Conservation (phyloP, 2,797 vertebrate species). For the Brotula barbata region DNA sequence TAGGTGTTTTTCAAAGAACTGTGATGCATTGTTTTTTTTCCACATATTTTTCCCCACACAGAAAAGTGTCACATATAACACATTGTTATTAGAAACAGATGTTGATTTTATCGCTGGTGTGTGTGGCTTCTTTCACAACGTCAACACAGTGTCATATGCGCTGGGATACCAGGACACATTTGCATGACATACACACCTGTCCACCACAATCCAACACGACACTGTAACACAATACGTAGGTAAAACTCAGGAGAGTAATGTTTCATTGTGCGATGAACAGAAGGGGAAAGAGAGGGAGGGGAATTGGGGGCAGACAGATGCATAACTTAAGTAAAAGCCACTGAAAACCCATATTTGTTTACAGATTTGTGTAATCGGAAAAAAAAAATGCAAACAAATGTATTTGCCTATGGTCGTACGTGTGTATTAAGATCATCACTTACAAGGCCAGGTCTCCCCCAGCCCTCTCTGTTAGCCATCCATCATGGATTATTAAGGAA, state of each 20-base stretch:
- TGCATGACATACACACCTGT: slow-evolving; percentile 76
- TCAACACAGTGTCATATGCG: slow-evolving; percentile 71
- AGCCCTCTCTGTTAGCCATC: slow-evolving; percentile 67
- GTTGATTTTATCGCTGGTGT: slow-evolving; percentile 72
- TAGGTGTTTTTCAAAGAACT: slow-evolving; percentile 59
- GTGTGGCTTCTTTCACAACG: slow-evolving; percentile 67
- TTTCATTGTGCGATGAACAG: slow-evolving; percentile 74
- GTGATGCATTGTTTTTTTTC: slow-evolving; percentile 54
- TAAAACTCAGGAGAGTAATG: slow-evolving; percentile 70
- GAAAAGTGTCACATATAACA: slow-evolving; percentile 76
- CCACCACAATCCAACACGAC: slow-evolving; percentile 54
- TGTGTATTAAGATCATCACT: slow-evolving; percentile 77
- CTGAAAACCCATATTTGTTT: slow-evolving; percentile 69
- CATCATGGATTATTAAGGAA: slow-evolving; percentile 77
- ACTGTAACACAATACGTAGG: slow-evolving; percentile 57
- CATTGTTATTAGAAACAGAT: slow-evolving; percentile 79
- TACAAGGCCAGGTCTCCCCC: slow-evolving; percentile 71
- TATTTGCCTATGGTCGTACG: slow-evolving; percentile 75
- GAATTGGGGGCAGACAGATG: slow-evolving; percentile 38
- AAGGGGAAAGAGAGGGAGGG: slow-evolving; percentile 63
- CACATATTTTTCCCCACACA: slow-evolving; percentile 52
- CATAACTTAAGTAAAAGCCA: slow-evolving; percentile 77
- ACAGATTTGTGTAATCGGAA: slow-evolving; percentile 73
- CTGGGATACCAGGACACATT: slow-evolving; percentile 66
- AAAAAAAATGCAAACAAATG: slow-evolving; percentile 73